These are phyloP conservation scores for Drosophila takahashii DNA, from an alignment of 1,140 invertebrate species.

Conservation along the genomic window DNA sequence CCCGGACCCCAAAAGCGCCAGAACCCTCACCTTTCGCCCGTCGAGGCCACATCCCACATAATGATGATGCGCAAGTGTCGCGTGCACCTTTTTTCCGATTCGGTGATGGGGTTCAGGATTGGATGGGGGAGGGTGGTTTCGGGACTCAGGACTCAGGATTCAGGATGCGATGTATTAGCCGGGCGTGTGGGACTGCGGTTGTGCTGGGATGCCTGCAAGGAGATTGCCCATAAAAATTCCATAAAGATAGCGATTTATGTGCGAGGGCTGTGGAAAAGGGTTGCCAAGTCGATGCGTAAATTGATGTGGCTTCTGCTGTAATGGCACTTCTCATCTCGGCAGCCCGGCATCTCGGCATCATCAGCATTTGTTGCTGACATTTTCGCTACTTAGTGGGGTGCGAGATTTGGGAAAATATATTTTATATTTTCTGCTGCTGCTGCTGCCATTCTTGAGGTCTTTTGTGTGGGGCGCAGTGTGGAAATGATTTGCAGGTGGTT, in stretches of 20 bases:
- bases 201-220: conserved; percentile 73
- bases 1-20: conserved; percentile 29
- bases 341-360: conserved; percentile 47
- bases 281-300: conserved; percentile 76
- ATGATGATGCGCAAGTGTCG: conserved; percentile 78
- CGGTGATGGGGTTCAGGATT: conserved; percentile 17
- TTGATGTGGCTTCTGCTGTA: conserved; percentile 76
- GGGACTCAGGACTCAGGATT: conserved; percentile 10
- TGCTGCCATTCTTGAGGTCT: conserved; percentile 50
- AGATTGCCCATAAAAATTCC: conserved; percentile 84
- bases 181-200: conserved; percentile 41
- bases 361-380: conserved; percentile 82
- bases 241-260: conserved; percentile 84
- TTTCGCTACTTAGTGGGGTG: conserved; percentile 70
- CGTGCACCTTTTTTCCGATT: conserved; percentile 66
- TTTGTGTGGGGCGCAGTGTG: conserved; percentile 65
- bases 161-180: conserved; percentile 77
- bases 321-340: conserved; percentile 73
- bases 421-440: conserved; percentile 17
- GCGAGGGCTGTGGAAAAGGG: conserved; percentile 66
- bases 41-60: conserved; percentile 56
- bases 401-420: conserved; percentile 18
- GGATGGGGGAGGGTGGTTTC: conserved; percentile 13
- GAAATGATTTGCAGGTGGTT: conserved; percentile 84
- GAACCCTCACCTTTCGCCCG: conserved; percentile 29